Percentiles rank a stretch among this genome's conserved stretches.
Conservation (phyloP, 2,113 vertebrate genomes). For the Ctenomys sociabilis region DNA sequence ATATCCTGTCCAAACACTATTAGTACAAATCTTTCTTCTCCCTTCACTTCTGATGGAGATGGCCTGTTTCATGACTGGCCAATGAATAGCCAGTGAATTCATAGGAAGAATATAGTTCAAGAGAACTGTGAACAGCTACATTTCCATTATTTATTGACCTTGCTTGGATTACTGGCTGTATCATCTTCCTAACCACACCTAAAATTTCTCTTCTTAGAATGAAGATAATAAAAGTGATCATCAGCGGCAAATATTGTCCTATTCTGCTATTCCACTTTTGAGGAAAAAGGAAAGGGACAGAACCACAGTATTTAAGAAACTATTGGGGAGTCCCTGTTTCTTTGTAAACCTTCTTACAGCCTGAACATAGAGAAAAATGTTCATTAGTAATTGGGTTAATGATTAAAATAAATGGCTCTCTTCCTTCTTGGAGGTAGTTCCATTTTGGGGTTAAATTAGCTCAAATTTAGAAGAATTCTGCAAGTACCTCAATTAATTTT, state of each 20-base stretch:
- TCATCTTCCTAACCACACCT: conserved; percentile 15
- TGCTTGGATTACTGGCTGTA: neutral
- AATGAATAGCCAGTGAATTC: neutral
- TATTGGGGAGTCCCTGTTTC: conserved; percentile 31
- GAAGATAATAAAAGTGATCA: conserved; percentile 28
- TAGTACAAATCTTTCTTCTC: too few species aligned
- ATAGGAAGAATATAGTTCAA: neutral
- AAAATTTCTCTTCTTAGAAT: neutral
- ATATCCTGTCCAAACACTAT: too few species aligned
- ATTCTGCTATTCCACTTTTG: neutral
- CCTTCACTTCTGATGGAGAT: neutral
- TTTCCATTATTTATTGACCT: neutral
- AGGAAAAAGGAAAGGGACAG: neutral
- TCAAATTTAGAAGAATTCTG: conserved; percentile 23
- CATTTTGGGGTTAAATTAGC: neutral
- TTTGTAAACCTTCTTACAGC: neutral
- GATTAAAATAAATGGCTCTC: neutral
- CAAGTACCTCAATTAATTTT: neutral
- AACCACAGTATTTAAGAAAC: conserved; percentile 38
- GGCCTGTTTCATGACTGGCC: neutral
- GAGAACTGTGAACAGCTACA: neutral
- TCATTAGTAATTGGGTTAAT: neutral
- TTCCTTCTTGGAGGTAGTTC: conserved; percentile 36
- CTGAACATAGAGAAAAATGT: conserved; percentile 6
- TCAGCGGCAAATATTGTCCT: conserved; percentile 1